Evolutionary conservation across 2,113 vertebrate species (phyloP), one percentile per base, ranked within the genome.

Genomic region (Anhinga rufa): DNA sequence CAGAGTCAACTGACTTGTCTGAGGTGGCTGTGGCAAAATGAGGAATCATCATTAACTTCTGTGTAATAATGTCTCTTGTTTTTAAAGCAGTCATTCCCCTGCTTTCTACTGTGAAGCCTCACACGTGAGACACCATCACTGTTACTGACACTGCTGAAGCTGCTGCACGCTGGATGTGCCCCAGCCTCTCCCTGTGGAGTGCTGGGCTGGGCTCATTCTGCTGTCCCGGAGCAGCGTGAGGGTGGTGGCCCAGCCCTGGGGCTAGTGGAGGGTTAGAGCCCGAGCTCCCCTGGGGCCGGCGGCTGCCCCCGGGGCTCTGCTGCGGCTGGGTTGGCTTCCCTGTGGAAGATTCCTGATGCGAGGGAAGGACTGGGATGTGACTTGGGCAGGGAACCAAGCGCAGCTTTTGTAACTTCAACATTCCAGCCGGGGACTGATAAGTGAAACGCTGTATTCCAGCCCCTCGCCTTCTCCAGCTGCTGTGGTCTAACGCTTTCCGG

Each of bases 121-220:
- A 18, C 5, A 6, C 0, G 2, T 3, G 1, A 31, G 40, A 2
- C 2, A 2, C 9, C 7, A 2, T 2, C 13, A 2, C 2, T 29
- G 18, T 17, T 70, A 6, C 26, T 54, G 55, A 2, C 1, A 1
- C 8, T 44, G 40, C 44, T 44, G n/a, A 0, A 10, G 55, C 22
- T 28, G 1, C 29, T 57, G 49, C 10, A 9, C 21, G 6, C 0
- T 3, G 36, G 36, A 4, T 3, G 2, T 26, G 28, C 29, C 19
- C 44, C 17, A 34, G 55, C 26, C 17, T 21, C 12, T 42, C 19
- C 3, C 4, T 4, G 49, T 5, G 10, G 58, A 26, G 24, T 3
- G 3, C 25, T 44, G 17, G 17, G 8, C 72, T 46, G 66, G 76
- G 13, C 32, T 68, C 6, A 1, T 10, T 14, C 34, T 34, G 26